Evolutionary conservation across 2,113 vertebrate genomes (phyloP).

Genomic region (Antechinus stuartii): DNA sequence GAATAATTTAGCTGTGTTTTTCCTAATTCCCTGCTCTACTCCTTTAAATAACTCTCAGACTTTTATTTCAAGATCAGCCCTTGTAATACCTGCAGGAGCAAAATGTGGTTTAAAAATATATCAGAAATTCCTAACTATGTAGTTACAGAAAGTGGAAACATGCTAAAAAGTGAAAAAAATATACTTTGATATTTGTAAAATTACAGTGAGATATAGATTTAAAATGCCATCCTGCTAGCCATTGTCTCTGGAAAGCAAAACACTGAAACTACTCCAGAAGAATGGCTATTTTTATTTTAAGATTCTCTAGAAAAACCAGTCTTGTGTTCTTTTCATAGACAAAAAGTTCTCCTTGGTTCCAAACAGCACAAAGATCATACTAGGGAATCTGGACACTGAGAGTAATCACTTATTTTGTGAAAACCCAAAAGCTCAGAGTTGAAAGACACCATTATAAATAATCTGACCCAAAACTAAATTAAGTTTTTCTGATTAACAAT

Average conservation of each 20-base stretch:
- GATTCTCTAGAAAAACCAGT: neutral
- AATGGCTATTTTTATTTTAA: neutral
- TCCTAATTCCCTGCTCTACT: neutral
- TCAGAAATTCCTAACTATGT: neutral
- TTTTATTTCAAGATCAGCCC: neutral
- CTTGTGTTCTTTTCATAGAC: neutral
- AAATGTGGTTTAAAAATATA: slow-evolving; percentile 18
- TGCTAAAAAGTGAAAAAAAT: neutral
- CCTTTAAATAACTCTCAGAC: neutral
- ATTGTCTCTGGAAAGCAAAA: neutral
- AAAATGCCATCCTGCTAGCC: neutral
- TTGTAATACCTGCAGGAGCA: neutral
- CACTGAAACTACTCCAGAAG: neutral
- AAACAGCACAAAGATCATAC: neutral
- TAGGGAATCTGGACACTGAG: neutral
- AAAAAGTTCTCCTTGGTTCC: neutral
- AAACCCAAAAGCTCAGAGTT: neutral
- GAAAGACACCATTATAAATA: neutral
- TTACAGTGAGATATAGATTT: neutral
- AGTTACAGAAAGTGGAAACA: neutral
- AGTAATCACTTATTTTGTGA: neutral
- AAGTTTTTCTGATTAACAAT: neutral
- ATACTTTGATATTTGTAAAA: neutral
- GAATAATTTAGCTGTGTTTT: neutral
- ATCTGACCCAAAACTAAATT: neutral